Base-by-base conservation (phyloP, 1,140 invertebrate species). In the Cydia fagiglandana region DNA sequence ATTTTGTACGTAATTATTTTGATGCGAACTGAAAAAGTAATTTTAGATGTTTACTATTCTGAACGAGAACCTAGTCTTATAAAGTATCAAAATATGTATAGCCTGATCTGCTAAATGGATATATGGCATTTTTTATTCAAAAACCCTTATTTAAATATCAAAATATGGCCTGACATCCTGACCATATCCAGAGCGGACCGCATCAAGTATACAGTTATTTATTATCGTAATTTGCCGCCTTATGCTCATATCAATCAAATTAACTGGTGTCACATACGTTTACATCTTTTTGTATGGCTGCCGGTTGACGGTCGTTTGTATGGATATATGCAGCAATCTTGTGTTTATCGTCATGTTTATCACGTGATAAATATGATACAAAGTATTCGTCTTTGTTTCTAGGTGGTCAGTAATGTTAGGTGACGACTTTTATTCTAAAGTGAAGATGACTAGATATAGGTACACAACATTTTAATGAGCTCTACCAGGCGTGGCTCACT, bases 221-320 rank as follows among this genome's bases (percentile, higher is more conserved):
- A 61, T 24, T 61, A 61, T 12, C 6, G 20, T 61, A 61, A 61
- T 61, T 61, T 61, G 56, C 56, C 56, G 56, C 56, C 56, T 61
- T 61, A 24, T 24, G 56, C n/a, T 20, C 56, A 24, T 61, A 61
- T 61, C 56, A 20, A 61, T 61, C 56, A 61, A 61, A 20, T 24
- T 24, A 61, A 61, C 56, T 61, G 56, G 20, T 61, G 56, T 61
- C 56, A 24, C 56, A n/a, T 53, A 10, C 20, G 56, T 24, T 61
- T 61, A 24, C 56, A 17, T 50, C 47, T 61, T 61, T 61, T 61
- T 61, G 56, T 61, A 61, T 61, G 20, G 56, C 56, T 61, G 53
- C 53, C n/a, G 56, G 56, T 61, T 24, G 20, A 61, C 17, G 56
- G 20, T 61, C 56, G 56, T 61, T 61, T 61, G 20, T 61, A 61